Base-by-base conservation (phyloP, 1,140 invertebrate genomes). In the Drosophila ironensis region DNA sequence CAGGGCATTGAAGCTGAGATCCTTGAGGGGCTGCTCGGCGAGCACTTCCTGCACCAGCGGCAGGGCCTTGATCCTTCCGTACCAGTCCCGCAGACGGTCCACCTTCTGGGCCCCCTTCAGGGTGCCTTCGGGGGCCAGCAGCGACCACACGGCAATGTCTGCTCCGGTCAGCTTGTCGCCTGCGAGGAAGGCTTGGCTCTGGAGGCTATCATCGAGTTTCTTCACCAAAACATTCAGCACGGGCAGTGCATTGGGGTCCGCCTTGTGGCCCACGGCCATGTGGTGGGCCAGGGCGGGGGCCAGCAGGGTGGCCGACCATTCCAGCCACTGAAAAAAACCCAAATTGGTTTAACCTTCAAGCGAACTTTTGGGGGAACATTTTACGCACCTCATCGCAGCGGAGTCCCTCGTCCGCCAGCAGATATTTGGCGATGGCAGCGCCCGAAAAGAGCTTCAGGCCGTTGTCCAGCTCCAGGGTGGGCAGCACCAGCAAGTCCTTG, bases 291-390 rank as follows among this genome's bases (percentile, higher is more conserved):
- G 80, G 9, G 90, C 90, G 38, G 95, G 94, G 57, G 93, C 91
- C 28, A 96, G 91, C 33, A 93, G 90, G 7, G 92, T 92, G 33
- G 93, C 91, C 60, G 96, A 95, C 94, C 95, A 96, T 90, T 96
- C 95, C 42, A 95, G 88, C 93, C 94, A 94, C 88, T 93, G 92
- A n/a, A 38, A 8, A 19, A 27, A 84, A 72, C 69, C 30, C 20
- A 27, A 42, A 86, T 86, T 59, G 11, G 22, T 80, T 80, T 84
- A 72, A 84, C 80, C 80, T 84, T 84, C 54, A 74, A 20, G 17
- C 28, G 12, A 50, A 51, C 24, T 63, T n/a, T n/a, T n/a, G n/a
- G 14, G 33, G 14, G 12, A 33, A 12, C 30, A 14, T 14, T 16
- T 5, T 11, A 37, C 66, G 20, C 63, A 89, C 88, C 78, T 89